A percentile compares a stretch with the other conserved stretches of the same genome.
phyloP scores from a whole-genome alignment of 2,797 vertebrate genomes.

The Otus scops region DNA sequence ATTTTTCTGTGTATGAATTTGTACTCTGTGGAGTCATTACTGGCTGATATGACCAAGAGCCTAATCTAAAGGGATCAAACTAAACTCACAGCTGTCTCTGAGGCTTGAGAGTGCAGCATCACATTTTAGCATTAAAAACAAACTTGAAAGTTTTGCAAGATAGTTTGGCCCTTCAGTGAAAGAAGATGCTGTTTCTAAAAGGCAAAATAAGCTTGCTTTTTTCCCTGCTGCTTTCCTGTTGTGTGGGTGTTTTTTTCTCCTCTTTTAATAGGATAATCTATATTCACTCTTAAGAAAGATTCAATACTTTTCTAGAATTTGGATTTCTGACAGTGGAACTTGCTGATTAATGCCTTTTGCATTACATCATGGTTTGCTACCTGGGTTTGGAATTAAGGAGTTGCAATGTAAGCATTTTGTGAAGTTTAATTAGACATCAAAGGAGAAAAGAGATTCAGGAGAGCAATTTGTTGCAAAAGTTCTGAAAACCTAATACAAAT shows the following conservation, averaged over 20 bases:
- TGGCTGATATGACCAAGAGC: neutral
- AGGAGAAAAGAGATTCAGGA: neutral
- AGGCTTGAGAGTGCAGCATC: neutral
- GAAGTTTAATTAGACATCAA: neutral
- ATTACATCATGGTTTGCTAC: neutral
- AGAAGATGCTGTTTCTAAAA: neutral
- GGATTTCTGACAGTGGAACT: neutral
- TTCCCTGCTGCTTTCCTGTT: neutral
- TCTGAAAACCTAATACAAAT: neutral
- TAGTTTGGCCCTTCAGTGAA: neutral
- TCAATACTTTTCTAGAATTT: neutral
- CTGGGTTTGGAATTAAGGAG: neutral
- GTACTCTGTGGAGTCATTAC: neutral
- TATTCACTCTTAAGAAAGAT: neutral
- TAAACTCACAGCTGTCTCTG: neutral
- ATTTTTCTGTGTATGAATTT: neutral
- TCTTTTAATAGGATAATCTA: neutral
- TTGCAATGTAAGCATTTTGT: neutral
- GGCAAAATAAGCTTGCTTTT: neutral
- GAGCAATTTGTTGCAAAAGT: neutral
- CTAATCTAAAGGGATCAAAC: neutral
- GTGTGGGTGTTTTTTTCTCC: rapidly evolving
- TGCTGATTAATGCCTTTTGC: neutral
- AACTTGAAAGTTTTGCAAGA: neutral
- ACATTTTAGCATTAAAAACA: neutral